Percentiles rank a stretch among this genome's conserved stretches.
phyloP scores from a whole-genome alignment of 2,888 invertebrate genomes.

The Spodoptera exigua region DNA sequence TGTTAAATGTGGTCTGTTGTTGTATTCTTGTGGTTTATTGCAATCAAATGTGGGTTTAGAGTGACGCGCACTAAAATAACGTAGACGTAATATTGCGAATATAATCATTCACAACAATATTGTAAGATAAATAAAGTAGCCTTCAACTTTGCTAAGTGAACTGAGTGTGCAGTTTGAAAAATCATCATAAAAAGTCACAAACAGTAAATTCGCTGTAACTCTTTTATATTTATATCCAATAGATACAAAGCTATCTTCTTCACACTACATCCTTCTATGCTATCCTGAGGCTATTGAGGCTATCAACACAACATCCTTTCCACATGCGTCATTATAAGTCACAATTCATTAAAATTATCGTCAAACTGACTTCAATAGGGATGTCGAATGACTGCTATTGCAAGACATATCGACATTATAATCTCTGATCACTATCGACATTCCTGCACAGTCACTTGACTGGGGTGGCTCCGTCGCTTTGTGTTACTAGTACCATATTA shows the following conservation, averaged over 20 bases:
- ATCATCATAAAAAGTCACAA: no score
- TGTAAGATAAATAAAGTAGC: no score
- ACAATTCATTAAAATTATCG: slow-evolving; percentile 88
- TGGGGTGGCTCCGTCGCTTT: slow-evolving; percentile 87
- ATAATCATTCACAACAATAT: no score
- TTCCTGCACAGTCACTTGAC: slow-evolving; percentile 88
- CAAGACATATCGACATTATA: slow-evolving; percentile 83
- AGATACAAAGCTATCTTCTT: slow-evolving; percentile 42
- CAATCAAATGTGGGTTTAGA: no score
- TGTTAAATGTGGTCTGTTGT: slow-evolving; percentile 22
- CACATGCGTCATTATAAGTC: slow-evolving; percentile 86
- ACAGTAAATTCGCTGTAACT: slow-evolving; percentile 3
- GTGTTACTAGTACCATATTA: slow-evolving; percentile 86
- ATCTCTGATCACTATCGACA: slow-evolving; percentile 86
- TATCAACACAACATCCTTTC: slow-evolving; percentile 74
- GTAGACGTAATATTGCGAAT: no score
- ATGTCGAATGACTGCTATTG: slow-evolving; percentile 85
- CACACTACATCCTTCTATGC: slow-evolving; percentile 56
- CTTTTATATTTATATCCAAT: slow-evolving; percentile 6
- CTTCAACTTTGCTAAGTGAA: no score
- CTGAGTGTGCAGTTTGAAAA: no score
- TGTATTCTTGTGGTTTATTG: no score
- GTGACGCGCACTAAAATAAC: no score
- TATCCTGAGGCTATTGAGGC: slow-evolving; percentile 24
- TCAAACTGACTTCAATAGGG: slow-evolving; percentile 87